Percentiles rank a stretch among this genome's conserved stretches.
phyloP scores from a whole-genome alignment of 2,888 invertebrate genomes.

The Salticus scenicus region DNA sequence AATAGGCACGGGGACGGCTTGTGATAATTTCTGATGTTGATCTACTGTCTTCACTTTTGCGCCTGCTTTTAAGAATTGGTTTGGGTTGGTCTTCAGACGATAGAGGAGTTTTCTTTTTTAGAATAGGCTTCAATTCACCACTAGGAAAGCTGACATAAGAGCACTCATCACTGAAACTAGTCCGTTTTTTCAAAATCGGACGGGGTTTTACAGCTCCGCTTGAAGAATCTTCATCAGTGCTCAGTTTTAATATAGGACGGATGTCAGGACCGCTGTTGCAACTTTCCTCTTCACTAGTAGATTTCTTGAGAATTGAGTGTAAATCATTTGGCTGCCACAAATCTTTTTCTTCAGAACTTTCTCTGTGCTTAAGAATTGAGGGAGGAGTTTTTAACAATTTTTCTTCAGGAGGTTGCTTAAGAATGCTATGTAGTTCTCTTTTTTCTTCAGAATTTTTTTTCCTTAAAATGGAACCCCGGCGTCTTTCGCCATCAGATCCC shows the following conservation, averaged over 20 bases:
- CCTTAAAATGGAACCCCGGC: constrained; percentile 48
- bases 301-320: constrained; percentile 83
- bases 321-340: constrained; percentile 84
- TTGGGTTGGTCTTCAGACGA: constrained; percentile 79
- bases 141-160: constrained; percentile 71
- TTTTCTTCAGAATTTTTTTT: constrained; percentile 48
- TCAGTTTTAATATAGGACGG: constrained; percentile 73
- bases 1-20: constrained; percentile 65
- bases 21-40: constrained; percentile 45
- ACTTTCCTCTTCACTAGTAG: constrained; percentile 79
- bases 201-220: constrained; percentile 73
- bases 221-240: constrained; percentile 62
- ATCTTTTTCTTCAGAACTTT: constrained; percentile 89
- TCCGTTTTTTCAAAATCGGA: constrained; percentile 89
- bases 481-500: constrained; percentile 35
- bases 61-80: constrained; percentile 74
- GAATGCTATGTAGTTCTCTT: constrained; percentile 56
- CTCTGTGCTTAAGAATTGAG: constrained; percentile 80
- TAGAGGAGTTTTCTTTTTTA: constrained; percentile 89
- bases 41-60: constrained; percentile 61
- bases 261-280: constrained; percentile 78
- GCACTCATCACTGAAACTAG: constrained; percentile 81
- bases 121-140: constrained; percentile 81
- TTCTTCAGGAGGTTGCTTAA: constrained; percentile 74
- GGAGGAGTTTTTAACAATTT: constrained; percentile 71